These are phyloP conservation scores for Lagopus leucura DNA, from an alignment of 2,113 vertebrate species.

Conservation along the genomic window DNA sequence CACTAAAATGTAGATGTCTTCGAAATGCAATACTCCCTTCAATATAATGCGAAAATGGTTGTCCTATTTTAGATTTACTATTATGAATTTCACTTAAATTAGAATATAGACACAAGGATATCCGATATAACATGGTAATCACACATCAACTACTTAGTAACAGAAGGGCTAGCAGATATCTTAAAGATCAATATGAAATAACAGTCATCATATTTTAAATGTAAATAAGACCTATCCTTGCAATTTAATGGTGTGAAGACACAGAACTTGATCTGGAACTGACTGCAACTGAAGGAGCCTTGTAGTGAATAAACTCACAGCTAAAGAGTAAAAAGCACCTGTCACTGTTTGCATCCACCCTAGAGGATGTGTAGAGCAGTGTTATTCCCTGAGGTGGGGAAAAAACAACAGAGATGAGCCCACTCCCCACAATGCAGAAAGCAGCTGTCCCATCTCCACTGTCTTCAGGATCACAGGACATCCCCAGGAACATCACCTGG, in stretches of 20 bases:
- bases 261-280: neutral
- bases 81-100: neutral
- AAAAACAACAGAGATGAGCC: neutral
- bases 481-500: neutral
- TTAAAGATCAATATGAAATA: neutral
- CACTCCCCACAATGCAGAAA: neutral
- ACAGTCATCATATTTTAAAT: neutral
- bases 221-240: neutral
- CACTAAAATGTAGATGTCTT: neutral
- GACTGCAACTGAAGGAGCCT: neutral
- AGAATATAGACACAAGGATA: neutral
- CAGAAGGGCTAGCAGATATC: neutral
- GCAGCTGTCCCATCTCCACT: accelerated
- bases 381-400: neutral
- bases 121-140: neutral
- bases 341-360: neutral
- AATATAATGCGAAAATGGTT: neutral
- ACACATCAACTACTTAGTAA: neutral
- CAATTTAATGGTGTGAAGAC: neutral
- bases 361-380: neutral
- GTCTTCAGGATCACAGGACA: neutral
- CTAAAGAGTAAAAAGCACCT: neutral
- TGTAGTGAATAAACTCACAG: accelerated
- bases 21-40: neutral
- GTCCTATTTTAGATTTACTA: neutral